Evolutionary conservation across 2,797 vertebrate species (phyloP).

Genomic region (Galago senegalensis): DNA sequence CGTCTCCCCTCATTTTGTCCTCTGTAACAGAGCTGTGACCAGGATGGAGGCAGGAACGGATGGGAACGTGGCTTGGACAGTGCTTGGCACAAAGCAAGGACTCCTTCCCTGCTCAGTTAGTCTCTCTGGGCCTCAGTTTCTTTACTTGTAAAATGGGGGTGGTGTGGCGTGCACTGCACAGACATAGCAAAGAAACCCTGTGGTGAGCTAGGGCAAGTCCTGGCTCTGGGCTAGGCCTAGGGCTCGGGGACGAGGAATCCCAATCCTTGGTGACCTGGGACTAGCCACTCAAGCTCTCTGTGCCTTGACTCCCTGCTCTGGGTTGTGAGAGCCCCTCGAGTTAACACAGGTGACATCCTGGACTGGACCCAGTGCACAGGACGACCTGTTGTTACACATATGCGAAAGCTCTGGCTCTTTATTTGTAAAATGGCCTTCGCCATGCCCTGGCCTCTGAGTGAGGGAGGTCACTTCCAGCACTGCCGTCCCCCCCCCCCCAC

Average conservation of each 20-base stretch:
- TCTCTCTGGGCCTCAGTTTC: not conserved
- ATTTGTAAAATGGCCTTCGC: too few species aligned
- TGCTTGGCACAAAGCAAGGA: not conserved
- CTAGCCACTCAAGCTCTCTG: not conserved
- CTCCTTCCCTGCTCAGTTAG: not conserved
- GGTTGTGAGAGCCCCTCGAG: not conserved
- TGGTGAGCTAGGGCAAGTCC: not conserved
- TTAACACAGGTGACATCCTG: rapidly evolving
- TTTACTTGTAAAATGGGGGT: not conserved
- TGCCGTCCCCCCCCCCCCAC: too few species aligned
- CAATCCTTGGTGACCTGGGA: not conserved
- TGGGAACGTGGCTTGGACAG: not conserved
- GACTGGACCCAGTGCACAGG: not conserved
- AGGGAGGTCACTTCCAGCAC: not conserved
- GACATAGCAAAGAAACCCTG: not conserved
- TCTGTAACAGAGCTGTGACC: not conserved
- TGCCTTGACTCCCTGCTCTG: too few species aligned
- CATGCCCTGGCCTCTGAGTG: not conserved
- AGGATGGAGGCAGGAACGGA: not conserved
- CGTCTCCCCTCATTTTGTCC: not conserved
- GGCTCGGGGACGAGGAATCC: not conserved
- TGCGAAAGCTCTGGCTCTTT: not conserved
- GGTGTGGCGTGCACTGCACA: rapidly evolving
- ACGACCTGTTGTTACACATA: rapidly evolving
- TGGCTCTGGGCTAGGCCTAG: too few species aligned